These are phyloP conservation scores for Trichomycterus rosablanca DNA, from an alignment of 2,113 vertebrate species.

Conservation along the genomic window DNA sequence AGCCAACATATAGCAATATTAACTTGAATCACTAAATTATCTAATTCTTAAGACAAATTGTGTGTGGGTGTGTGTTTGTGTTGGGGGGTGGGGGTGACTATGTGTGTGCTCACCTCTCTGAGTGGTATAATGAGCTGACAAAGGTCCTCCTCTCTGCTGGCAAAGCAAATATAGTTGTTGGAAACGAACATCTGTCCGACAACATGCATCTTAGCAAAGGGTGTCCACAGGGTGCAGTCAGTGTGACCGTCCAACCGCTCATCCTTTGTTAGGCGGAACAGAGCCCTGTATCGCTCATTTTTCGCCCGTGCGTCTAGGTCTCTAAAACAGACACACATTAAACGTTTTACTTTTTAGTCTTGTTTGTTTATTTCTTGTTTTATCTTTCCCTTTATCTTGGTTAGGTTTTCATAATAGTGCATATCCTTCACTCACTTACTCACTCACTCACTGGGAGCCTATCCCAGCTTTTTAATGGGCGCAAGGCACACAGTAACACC, in stretches of 20 bases:
- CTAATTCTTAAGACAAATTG: too few relatives aligned
- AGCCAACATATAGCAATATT: too few relatives aligned
- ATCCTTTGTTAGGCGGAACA: constrained; percentile 85
- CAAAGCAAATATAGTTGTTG: constrained; percentile 95
- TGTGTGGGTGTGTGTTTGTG: too few relatives aligned
- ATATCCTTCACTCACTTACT: too few relatives aligned
- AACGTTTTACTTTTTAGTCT: not conserved
- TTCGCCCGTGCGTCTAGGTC: constrained; percentile 92
- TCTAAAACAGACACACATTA: constrained; percentile 56
- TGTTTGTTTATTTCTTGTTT: too few relatives aligned
- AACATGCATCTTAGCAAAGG: constrained; percentile 91
- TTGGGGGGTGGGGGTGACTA: not conserved
- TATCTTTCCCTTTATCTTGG: too few relatives aligned
- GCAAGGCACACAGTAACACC: too few relatives aligned
- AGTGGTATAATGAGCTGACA: constrained; percentile 95
- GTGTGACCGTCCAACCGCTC: constrained; percentile 94
- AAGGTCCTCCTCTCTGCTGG: constrained; percentile 85
- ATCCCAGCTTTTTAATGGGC: too few relatives aligned
- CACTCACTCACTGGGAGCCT: too few relatives aligned
- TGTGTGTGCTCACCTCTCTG: constrained; percentile 73
- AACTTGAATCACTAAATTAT: too few relatives aligned
- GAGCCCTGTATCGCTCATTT: constrained; percentile 86
- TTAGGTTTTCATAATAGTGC: too few relatives aligned
- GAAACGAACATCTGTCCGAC: constrained; percentile 95
- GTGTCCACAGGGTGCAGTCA: constrained; percentile 92